Base-by-base conservation (phyloP, 2,797 vertebrate species). In the Streptopelia turtur region DNA sequence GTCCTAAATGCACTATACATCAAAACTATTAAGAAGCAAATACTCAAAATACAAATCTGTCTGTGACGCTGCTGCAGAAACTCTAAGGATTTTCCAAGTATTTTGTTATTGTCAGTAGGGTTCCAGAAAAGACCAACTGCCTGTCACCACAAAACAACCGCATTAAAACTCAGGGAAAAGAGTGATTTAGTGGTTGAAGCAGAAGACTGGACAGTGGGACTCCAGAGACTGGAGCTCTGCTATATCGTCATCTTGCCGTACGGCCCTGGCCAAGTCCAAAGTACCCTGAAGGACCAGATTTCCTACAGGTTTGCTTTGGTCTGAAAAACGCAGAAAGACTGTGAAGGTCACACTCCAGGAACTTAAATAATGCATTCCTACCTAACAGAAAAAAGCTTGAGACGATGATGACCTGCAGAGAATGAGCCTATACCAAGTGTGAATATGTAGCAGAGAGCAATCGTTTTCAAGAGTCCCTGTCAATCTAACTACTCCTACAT, bases 1-100 rank as follows among this genome's bases (percentile, higher is more conserved):
- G n/a, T 69, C 74, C 83, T 80, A 47, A 84, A 84, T 0, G 0
- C 49, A 57, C 43, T 50, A 28, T 2, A 76, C 55, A 86, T 81
- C 66, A 82, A 75, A 89, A 79, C 52, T 5, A 41, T 47, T 52
- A 79, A 33, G n/a, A 79, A 77, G 70, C 77, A 94, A 92, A 85
- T 22, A 70, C 25, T 85, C 30, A 33, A 63, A 87, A 49, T 52
- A 79, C 37, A 68, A 52, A 69, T 49, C 50, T 83, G 50, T 37
- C 74, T 83, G 50, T 55, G 47, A 69, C 65, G 74, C 43, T 47
- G 57, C 25, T 52, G 53, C 45, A 71, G 77, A 74, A 90, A 87
- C 10, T 8, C 41, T 20, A 20, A 76, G 43, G 65, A 57, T 33
- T 78, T 79, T 84, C 65, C 28, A 11, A 81, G 45, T 61, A 66